Conservation (phyloP, 2,113 vertebrate species). For the Rhadina sibilatrix region DNA sequence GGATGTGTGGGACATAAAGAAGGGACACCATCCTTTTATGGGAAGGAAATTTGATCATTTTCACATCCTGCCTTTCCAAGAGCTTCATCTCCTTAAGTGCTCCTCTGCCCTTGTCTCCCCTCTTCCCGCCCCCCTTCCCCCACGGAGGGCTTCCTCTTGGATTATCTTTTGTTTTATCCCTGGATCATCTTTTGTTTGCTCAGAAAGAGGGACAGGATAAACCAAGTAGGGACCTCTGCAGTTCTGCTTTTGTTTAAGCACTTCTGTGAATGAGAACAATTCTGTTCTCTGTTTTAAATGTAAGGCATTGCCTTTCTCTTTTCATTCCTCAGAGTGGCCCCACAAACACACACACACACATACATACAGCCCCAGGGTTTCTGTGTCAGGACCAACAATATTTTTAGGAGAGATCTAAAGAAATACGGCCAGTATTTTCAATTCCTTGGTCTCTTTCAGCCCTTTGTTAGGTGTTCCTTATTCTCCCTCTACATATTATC, state of each 20-base stretch:
- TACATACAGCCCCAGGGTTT: not conserved
- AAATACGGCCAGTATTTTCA: not conserved
- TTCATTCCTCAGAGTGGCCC: constrained; percentile 12
- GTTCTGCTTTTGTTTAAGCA: constrained; percentile 34
- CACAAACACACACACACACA: not conserved
- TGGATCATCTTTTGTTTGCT: constrained; percentile 47
- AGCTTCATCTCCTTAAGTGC: constrained; percentile 20
- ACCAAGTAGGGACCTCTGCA: not conserved
- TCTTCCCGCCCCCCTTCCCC: not conserved
- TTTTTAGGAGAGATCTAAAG: constrained; percentile 11
- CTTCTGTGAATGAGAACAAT: constrained; percentile 19
- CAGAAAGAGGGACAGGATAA: constrained; percentile 23
- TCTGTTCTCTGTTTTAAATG: not conserved
- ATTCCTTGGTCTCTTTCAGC: not conserved
- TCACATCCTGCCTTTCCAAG: constrained; percentile 68
- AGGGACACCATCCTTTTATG: constrained; percentile 61
- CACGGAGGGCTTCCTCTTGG: constrained; percentile 35
- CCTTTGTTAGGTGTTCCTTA: not conserved
- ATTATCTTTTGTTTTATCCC: constrained; percentile 39
- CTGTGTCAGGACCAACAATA: not conserved
- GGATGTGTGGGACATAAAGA: constrained; percentile 64
- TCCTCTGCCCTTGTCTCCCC: constrained; percentile 1
- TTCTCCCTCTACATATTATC: not conserved
- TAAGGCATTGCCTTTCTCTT: constrained; percentile 47
- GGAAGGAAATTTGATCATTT: constrained; percentile 72